These are phyloP conservation scores for Patella depressa DNA, from an alignment of 2,888 invertebrate species.

Conservation along the genomic window DNA sequence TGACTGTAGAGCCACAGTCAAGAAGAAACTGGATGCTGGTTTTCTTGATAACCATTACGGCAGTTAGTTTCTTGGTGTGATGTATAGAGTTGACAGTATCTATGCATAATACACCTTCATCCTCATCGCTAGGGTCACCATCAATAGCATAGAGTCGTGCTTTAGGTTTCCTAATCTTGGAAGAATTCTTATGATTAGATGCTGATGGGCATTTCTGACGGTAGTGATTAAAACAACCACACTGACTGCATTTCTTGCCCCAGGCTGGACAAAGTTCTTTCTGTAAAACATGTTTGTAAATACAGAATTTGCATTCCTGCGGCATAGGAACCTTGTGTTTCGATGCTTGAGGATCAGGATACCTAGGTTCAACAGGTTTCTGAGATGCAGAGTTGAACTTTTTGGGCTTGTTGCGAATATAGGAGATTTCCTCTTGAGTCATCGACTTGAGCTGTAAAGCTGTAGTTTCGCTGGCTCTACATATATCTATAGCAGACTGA, in stretches of 20 bases:
- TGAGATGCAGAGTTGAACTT: not conserved
- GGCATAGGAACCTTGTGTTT: not conserved
- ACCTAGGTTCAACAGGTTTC: not conserved
- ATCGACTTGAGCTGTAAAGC: not conserved
- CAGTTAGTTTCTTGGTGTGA: not conserved
- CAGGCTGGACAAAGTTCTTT: constrained; percentile 41
- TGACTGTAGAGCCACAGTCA: not conserved
- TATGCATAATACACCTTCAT: not conserved
- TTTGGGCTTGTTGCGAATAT: not conserved
- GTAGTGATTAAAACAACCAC: constrained; percentile 15
- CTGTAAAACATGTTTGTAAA: constrained; percentile 29
- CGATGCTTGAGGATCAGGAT: not conserved
- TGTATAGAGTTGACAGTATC: not conserved
- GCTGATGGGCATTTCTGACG: not conserved
- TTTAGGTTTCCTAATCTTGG: too few species aligned
- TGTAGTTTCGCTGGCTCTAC: not conserved
- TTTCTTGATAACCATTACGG: not conserved
- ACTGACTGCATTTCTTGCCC: constrained; percentile 33
- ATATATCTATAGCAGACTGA: not conserved
- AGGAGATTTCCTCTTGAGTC: not conserved
- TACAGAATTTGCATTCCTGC: constrained; percentile 34
- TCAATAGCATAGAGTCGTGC: too few species aligned
- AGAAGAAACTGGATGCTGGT: not conserved
- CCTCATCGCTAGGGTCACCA: not conserved
- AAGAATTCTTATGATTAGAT: not conserved